phyloP scores from a whole-genome alignment of 2,797 vertebrate genomes.

The Tamandua tetradactyla region DNA sequence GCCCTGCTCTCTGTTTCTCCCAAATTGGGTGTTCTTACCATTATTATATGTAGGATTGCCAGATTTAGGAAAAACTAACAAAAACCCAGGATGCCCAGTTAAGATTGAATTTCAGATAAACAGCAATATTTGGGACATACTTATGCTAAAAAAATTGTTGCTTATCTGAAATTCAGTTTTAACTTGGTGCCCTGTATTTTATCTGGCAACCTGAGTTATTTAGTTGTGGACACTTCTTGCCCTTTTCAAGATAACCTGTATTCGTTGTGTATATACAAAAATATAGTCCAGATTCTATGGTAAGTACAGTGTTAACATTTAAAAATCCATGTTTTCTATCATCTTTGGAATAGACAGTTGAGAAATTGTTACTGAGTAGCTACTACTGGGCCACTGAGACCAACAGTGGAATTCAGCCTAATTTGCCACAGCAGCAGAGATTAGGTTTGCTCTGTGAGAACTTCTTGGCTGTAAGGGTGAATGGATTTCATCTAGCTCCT shows the following conservation, averaged over 20 bases:
- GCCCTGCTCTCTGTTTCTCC: background rate
- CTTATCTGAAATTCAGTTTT: conserved; percentile 40
- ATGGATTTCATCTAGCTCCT: background rate
- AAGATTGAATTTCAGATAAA: conserved; percentile 25
- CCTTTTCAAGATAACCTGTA: background rate
- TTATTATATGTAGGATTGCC: background rate
- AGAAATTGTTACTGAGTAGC: background rate
- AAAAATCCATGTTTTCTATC: background rate
- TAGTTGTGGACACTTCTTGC: background rate
- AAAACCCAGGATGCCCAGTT: background rate
- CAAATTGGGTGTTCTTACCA: background rate
- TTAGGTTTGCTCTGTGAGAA: conserved; percentile 38
- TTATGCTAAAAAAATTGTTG: background rate
- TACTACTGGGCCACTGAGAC: background rate
- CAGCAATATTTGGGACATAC: background rate
- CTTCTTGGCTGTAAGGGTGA: conserved; percentile 7
- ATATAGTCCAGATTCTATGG: background rate
- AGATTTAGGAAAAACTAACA: conserved; percentile 11
- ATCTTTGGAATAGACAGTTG: background rate
- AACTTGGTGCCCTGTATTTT: background rate
- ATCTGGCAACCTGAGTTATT: background rate
- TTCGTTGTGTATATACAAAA: background rate
- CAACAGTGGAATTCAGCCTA: background rate
- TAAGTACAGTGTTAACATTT: background rate
- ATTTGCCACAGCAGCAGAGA: background rate